Evolutionary conservation across 2,888 invertebrate genomes (phyloP).

Genomic region (Aleiodes leptofemur): DNA sequence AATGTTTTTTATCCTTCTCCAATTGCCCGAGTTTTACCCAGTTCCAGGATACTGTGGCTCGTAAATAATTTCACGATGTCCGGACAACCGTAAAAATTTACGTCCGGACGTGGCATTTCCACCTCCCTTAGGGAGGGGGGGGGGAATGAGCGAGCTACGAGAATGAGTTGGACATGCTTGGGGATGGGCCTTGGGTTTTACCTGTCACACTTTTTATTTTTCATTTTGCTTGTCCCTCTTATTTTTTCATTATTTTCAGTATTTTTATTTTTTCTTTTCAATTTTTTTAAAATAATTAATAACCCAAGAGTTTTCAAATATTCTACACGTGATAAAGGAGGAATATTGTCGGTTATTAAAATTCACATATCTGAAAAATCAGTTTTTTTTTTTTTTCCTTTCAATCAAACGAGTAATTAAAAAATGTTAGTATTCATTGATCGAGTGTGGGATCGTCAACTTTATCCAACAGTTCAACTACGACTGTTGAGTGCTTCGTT

Average conservation of each 20-base stretch:
- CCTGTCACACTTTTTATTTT: slow-evolving; percentile 34
- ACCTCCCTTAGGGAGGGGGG: slow-evolving; percentile 9
- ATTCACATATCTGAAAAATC: too few species aligned
- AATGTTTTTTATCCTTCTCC: slow-evolving; percentile 2
- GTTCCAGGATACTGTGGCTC: slow-evolving; percentile 17
- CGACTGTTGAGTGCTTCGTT: slow-evolving; percentile 3
- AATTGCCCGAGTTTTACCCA: neutral
- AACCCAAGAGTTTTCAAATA: neutral
- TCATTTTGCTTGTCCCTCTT: slow-evolving; percentile 1
- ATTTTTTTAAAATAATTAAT: slow-evolving; percentile 4
- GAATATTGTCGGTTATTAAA: neutral
- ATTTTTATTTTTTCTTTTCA: neutral
- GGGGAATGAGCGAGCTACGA: neutral
- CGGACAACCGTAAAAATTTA: slow-evolving; percentile 36
- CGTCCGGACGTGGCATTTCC: slow-evolving; percentile 36
- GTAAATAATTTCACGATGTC: slow-evolving; percentile 37
- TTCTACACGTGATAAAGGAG: neutral
- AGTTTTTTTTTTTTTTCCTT: too few species aligned
- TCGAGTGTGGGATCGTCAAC: slow-evolving; percentile 6
- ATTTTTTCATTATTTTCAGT: slow-evolving; percentile 13
- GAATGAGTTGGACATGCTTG: slow-evolving; percentile 27
- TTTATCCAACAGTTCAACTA: slow-evolving; percentile 6
- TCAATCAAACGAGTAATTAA: too few species aligned
- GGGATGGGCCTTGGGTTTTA: slow-evolving; percentile 8
- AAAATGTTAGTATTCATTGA: neutral